These are phyloP conservation scores for Steinernema carpocapsae DNA, from an alignment of 2,888 invertebrate species.

Conservation along the genomic window DNA sequence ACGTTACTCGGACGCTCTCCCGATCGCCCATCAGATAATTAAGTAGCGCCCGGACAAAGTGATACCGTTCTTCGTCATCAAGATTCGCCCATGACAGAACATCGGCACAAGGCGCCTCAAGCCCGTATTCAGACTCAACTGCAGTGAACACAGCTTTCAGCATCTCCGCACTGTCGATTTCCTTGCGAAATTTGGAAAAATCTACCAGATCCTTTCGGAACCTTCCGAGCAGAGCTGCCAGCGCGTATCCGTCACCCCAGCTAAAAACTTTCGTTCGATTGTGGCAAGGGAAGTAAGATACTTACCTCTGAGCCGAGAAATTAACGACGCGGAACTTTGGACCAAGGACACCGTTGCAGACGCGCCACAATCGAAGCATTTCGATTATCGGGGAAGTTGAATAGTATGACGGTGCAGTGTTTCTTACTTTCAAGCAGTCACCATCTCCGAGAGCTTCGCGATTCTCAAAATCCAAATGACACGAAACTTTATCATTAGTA, in stretches of 20 bases:
- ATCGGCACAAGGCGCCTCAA: conserved; percentile 46
- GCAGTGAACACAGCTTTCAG: conserved; percentile 41
- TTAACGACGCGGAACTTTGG: conserved; percentile 75
- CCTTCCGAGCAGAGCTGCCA: conserved; percentile 52
- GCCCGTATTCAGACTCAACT: conserved; percentile 40
- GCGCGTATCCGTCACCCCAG: conserved; percentile 53
- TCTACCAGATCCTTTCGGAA: conserved; percentile 49
- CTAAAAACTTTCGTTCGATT: conserved; percentile 39
- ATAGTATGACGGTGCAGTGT: background rate
- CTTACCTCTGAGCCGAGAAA: conserved; percentile 69
- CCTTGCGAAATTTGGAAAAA: conserved; percentile 25
- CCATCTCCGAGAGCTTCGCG: background rate
- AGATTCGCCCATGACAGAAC: conserved; percentile 42
- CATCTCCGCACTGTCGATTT: conserved; percentile 21
- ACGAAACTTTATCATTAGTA: conserved; percentile 70
- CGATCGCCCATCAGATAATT: conserved; percentile 17
- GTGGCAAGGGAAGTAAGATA: background rate
- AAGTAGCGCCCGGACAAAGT: background rate
- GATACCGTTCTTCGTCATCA: conserved; percentile 37
- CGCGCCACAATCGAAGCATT: conserved; percentile 36
- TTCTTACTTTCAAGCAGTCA: background rate
- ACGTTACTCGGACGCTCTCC: background rate
- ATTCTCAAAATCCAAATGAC: conserved; percentile 60
- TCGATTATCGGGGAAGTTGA: background rate
- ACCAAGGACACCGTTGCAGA: conserved; percentile 71